A percentile compares a stretch with the other conserved stretches of the same genome.
Evolutionary conservation across 1,140 invertebrate species (phyloP).

Genomic region (Drosophila pallidifrons): DNA sequence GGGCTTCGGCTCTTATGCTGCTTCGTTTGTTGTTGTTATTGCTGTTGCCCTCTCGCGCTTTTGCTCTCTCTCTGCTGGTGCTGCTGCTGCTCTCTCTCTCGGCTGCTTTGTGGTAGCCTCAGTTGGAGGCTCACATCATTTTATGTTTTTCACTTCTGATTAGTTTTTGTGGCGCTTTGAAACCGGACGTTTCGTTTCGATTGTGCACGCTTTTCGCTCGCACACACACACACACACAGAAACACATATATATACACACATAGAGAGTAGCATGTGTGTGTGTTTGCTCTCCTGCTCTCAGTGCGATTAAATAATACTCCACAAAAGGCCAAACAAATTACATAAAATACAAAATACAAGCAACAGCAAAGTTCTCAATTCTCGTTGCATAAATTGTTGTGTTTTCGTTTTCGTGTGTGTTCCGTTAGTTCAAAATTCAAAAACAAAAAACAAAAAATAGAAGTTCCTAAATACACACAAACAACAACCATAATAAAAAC

Average conservation of each 20-base stretch:
- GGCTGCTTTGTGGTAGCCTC: background rate
- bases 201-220: slow-evolving; percentile 50
- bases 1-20: slow-evolving; percentile 23
- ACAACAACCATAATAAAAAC: slow-evolving; percentile 32
- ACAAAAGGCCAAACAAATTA: slow-evolving; percentile 75
- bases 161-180: slow-evolving; percentile 76
- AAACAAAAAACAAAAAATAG: background rate
- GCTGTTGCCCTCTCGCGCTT: slow-evolving; percentile 12
- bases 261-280: slow-evolving; percentile 38
- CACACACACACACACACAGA: slow-evolving; percentile 39
- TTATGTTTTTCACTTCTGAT: slow-evolving; percentile 66
- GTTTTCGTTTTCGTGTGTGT: slow-evolving; percentile 65
- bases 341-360: slow-evolving; percentile 55
- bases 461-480: slow-evolving; percentile 64
- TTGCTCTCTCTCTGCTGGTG: slow-evolving; percentile 16
- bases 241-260: slow-evolving; percentile 33
- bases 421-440: slow-evolving; percentile 47
- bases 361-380: slow-evolving; percentile 42
- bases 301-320: slow-evolving; percentile 82
- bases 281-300: slow-evolving; percentile 43
- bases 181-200: slow-evolving; percentile 68
- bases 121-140: slow-evolving; percentile 40
- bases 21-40: slow-evolving; percentile 2
- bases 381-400: slow-evolving; percentile 57
- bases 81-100: slow-evolving; percentile 15